These are phyloP conservation scores for Amblyopsis rosae DNA, from an alignment of 2,113 vertebrate species.

Conservation along the genomic window DNA sequence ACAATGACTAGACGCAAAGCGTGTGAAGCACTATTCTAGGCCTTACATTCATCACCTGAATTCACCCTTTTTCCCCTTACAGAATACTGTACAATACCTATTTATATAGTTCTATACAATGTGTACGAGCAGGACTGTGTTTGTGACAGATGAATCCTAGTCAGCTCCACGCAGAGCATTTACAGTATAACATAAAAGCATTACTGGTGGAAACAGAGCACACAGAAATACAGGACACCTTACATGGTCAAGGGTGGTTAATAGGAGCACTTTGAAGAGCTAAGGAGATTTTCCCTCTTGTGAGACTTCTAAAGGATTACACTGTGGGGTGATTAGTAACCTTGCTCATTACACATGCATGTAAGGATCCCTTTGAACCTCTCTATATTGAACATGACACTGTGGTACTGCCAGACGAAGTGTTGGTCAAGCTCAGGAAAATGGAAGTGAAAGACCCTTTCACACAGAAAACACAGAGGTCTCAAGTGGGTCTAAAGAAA, in stretches of 20 bases:
- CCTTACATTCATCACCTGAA: too few relatives aligned
- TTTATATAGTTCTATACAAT: not conserved
- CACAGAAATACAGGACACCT: constrained; percentile 34
- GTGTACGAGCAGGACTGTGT: not conserved
- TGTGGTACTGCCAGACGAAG: constrained; percentile 7
- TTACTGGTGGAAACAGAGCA: not conserved
- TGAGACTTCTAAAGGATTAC: constrained; percentile 64
- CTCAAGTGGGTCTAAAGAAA: not conserved
- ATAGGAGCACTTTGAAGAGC: constrained; percentile 74
- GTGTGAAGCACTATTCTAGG: too few relatives aligned
- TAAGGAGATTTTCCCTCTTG: constrained; percentile 64
- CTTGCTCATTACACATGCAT: constrained; percentile 68
- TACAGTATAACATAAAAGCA: not conserved
- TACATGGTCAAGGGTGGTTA: constrained; percentile 40
- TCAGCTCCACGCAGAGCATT: not conserved
- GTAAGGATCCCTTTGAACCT: constrained; percentile 76
- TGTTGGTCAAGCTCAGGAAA: constrained; percentile 10
- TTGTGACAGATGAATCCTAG: not conserved
- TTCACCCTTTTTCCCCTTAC: not conserved
- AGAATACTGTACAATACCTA: too few relatives aligned
- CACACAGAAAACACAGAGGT: not conserved
- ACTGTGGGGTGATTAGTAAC: constrained; percentile 72
- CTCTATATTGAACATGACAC: constrained; percentile 56
- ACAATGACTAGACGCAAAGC: too few relatives aligned
- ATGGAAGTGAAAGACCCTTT: not conserved